A percentile compares a stretch with the other conserved stretches of the same genome.
These are phyloP conservation scores for Galeruca laticollis DNA, from an alignment of 2,888 invertebrate genomes.

Conservation along the genomic window DNA sequence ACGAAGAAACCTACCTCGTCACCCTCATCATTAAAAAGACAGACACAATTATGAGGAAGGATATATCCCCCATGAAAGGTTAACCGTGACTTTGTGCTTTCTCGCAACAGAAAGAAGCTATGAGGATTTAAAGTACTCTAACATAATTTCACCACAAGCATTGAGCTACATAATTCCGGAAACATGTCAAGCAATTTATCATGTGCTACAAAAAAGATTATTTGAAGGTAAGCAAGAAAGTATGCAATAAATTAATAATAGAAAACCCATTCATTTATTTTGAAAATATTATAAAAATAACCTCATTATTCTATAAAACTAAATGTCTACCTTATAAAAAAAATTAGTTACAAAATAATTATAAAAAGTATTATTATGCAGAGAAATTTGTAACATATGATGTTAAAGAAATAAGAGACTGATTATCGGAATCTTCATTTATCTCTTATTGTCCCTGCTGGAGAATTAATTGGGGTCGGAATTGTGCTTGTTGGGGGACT, in stretches of 20 bases:
- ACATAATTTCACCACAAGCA: background rate
- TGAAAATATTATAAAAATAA: background rate
- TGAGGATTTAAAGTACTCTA: background rate
- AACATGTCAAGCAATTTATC: background rate
- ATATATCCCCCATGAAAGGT: no score
- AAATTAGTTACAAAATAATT: no score
- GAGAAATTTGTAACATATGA: no score
- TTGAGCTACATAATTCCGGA: background rate
- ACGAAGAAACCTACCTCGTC: background rate
- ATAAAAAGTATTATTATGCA: no score
- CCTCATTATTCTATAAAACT: background rate
- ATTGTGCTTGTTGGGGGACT: background rate
- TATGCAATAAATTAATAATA: background rate
- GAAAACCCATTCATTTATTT: background rate
- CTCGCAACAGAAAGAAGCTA: background rate
- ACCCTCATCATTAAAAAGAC: background rate
- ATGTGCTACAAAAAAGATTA: background rate
- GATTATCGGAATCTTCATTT: no score
- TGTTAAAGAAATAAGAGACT: no score
- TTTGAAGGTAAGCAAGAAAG: background rate
- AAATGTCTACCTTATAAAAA: no score
- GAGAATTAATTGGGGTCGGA: no score
- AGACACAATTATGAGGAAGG: background rate
- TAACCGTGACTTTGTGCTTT: no score
- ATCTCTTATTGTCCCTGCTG: no score